Evolutionary conservation across 2,888 invertebrate species (phyloP), one percentile per base, ranked within the genome.

Genomic region (Torymus tubicola): DNA sequence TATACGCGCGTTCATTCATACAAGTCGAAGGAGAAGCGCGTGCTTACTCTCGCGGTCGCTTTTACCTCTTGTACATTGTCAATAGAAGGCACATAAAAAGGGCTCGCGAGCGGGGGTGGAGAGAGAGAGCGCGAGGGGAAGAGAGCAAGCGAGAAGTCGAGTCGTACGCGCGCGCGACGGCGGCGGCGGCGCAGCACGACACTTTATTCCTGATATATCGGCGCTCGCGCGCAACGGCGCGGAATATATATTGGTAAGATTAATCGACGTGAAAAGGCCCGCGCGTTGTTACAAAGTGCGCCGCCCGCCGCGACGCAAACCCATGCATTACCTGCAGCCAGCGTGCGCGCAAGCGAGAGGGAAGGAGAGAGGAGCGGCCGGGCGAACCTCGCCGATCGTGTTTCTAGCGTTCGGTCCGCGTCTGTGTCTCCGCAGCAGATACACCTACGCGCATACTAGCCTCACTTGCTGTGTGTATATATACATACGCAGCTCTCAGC

Each of bases 241-340:
- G 80, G 84, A 85, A 88, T 86, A 86, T 84, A 84, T 87, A 88
- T 89, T 88, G 89, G 87, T 84, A 90, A 90, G 90, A 90, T 90
- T 90, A 90, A 90, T 90, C 90, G 90, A 90, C 80, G 89, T 89
- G 88, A 89, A 90, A 89, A 87, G 87, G 86, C 87, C 42, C 89
- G 88, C 65, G 73, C 88, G 90, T 89, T 89, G 90, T 90, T 90
- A 90, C 90, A 90, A 90, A 90, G 90, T 89, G 88, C 88, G 90
- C 90, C 89, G 90, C 90, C 90, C 89, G 89, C 87, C 87, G 89
- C 88, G 89, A 89, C 87, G 87, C 88, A 86, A 87, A 87, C 86
- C 87, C 87, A 87, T 88, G 85, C 88, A 87, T 89, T 89, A 88
- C 42, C 42, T 8, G 42, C 42, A 42, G 42, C 87, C 1, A 21